Evolutionary conservation across 2,797 vertebrate genomes (phyloP), one percentile per base, ranked within the genome.

Genomic region (Spinibarbus caldwelli): DNA sequence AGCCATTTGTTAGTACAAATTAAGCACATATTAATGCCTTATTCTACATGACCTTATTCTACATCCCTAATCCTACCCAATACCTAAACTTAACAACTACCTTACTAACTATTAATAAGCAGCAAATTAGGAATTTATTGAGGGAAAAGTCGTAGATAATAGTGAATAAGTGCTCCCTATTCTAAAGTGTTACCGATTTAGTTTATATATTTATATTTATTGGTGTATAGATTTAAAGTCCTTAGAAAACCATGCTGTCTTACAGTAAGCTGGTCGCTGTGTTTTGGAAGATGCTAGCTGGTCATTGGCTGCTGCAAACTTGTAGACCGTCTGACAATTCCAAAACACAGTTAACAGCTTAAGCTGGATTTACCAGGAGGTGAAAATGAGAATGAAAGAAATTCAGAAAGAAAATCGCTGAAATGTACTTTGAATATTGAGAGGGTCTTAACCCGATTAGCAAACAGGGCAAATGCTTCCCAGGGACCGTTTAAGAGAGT

Each of bases 401-500:
- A 70, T 70, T 41, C 47, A 17, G 17, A 19, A 26, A 54, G 43
- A 66, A 57, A 72, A 77, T 38, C 4, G 7, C 10, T 59, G 21
- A 9, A 34, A 34, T 38, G 8, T 29, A 26, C 21, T 52, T 49
- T 54, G 72, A 57, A 64, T 67, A 62, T 62, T 29, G 4, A 43
- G 34, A 72, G 15, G 36, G 29, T 75, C 57, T 64, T 43, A 77
- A 57, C 73, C 45, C 43, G 29, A 52, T 41, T 62, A 76, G 38
- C 52, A 72, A 80, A 79, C 26, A 59, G 8, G 49, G n/a, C 23
- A 45, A 64, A 62, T 47, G 81, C 36, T 72, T 75, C 49, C 19
- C 64, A 34, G 14, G 78, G 38, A 83, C 41, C 21, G 8, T 80
- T 82, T 76, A 38, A 12, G 21, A 81, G 73, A 66, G 59, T 41